A percentile compares a stretch with the other conserved stretches of the same genome.
These are phyloP conservation scores for Pseudococcus jackbeardsleyi DNA, from an alignment of 2,888 invertebrate species.

Conservation along the genomic window DNA sequence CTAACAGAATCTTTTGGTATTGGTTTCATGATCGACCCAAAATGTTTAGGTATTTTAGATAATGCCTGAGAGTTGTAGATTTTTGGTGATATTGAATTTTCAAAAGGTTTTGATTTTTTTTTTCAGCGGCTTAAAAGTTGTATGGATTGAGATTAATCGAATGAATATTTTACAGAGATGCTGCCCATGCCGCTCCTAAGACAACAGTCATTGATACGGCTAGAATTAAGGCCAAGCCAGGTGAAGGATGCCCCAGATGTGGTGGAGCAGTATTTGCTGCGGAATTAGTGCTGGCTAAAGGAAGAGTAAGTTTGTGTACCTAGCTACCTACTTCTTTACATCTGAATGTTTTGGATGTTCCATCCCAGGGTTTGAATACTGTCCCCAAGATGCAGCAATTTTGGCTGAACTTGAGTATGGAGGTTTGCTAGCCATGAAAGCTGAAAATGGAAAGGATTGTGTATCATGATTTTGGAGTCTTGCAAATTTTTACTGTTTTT, in stretches of 20 bases:
- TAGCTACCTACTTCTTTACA: not conserved
- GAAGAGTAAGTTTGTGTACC: conserved; percentile 72
- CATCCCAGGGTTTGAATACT: too few relatives aligned
- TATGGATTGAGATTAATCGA: not conserved
- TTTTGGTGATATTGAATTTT: not conserved
- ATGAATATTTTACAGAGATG: conserved; percentile 67
- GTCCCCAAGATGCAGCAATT: too few relatives aligned
- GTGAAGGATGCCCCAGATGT: conserved; percentile 90
- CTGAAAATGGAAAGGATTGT: too few relatives aligned
- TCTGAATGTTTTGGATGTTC: too few relatives aligned
- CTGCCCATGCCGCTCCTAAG: conserved; percentile 66
- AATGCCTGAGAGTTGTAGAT: not conserved
- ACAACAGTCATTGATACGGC: conserved; percentile 83
- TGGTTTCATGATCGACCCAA: not conserved
- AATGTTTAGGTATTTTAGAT: not conserved
- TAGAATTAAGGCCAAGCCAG: conserved; percentile 83
- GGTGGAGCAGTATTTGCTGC: conserved; percentile 94
- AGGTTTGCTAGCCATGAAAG: too few relatives aligned
- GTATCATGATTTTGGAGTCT: too few relatives aligned
- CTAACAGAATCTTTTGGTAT: not conserved
- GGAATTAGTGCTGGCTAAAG: conserved; percentile 92
- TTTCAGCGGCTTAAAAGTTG: not conserved
- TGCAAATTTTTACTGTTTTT: not conserved
- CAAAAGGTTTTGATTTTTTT: not conserved
- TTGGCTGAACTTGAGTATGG: too few relatives aligned